Evolutionary conservation across 1,140 invertebrate genomes (phyloP), one percentile per base, ranked within the genome.

Genomic region (Andricus grossulariae): DNA sequence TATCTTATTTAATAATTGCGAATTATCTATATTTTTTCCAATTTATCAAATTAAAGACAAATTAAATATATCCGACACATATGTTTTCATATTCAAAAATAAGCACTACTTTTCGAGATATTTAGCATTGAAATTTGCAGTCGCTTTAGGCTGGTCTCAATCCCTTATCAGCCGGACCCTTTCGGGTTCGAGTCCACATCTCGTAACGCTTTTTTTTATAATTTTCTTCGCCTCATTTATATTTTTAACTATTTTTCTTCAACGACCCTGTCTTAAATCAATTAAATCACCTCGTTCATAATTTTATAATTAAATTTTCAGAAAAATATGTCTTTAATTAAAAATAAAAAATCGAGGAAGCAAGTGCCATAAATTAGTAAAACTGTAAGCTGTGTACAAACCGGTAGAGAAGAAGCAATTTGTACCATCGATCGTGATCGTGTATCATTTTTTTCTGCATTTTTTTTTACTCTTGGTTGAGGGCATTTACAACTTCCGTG

Each of bases 381-480:
- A 54, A 54, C 19, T 54, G 16, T 19, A 18, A 54, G n/a, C 52
- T 54, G 52, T 54, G 52, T 54, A 54, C 18, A 19, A 54, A 19
- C 52, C 52, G 52, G 52, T 54, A 54, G 16, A 54, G 52, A 54
- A 19, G 18, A 54, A 54, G 52, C 18, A 54, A 54, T 54, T 54
- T 54, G 52, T 54, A 54, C n/a, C 52, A 54, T 54, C 52, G 52
- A 54, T 54, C 52, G 52, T 54, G 52, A 54, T 54, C 52, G 52
- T 54, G 52, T 8, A 54, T 54, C 52, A 54, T 54, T 52, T 18
- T 52, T 18, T 52, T 18, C 3, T 3, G 0, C 51, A 5, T 2
- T 54, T 54, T 54, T 54, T 54, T 54, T 16, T 18, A 6, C 52
- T n/a, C 16, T 18, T 19, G n/a, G 16, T 15, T 54, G 13, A 54